Base-by-base conservation (phyloP, 1,140 invertebrate genomes). In the Ericerus pela region DNA sequence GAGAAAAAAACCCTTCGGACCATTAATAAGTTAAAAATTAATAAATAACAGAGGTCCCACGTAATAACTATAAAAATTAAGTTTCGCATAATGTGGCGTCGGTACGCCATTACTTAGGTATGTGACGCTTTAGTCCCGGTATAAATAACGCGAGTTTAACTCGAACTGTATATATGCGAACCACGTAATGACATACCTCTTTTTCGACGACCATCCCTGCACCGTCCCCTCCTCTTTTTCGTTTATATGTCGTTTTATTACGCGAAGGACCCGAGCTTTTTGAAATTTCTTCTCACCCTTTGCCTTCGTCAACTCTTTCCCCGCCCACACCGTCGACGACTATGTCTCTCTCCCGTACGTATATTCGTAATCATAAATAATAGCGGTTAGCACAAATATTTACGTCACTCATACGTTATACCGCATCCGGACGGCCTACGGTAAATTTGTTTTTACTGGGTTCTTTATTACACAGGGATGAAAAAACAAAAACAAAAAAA, bases 81-180 rank as follows among this genome's bases (percentile, higher is more conserved):
- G 41, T 47, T 47, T 47, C 41, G 26, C 41, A 47, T 47, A 47
- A 47, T 47, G 41, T 47, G 41, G 41, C 41, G 41, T 47, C 41
- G 41, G 41, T 47, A 47, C 41, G 41, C 41, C 41, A 47, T 47
- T 47, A 47, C 41, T 47, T 47, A 47, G 41, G 41, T 47, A 47
- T 47, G 41, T 47, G 41, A 47, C 41, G 41, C 41, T 47, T 47
- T 24, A 47, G 41, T n/a, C 18, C 30, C 41, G 41, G 41, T 47
- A 47, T 47, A 47, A 47, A 47, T 47, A 47, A 47, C 41, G 41
- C 41, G 41, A 47, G 41, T 47, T 47, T 47, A 47, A 47, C 41
- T 47, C 41, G 41, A 47, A 47, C 41, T 47, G 41, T 47, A 47
- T 47, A 47, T 47, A 47, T 47, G 41, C 41, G 41, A 47, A 47